Evolutionary conservation across 2,888 invertebrate species (phyloP).

Genomic region (Drosophila longiperda): DNA sequence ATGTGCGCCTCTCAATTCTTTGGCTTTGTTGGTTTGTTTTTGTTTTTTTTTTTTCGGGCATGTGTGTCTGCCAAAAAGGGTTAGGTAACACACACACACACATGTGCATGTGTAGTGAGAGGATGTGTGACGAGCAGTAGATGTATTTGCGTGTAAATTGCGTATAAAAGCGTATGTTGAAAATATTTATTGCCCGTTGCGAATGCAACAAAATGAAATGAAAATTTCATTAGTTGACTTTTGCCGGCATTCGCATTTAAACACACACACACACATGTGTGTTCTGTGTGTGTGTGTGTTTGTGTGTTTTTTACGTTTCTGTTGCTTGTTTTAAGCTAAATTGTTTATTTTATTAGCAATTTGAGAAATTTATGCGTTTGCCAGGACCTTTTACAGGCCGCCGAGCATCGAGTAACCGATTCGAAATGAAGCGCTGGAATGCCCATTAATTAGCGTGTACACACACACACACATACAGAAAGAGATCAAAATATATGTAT

Average conservation of each 20-base stretch:
- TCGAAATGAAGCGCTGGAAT: conserved; percentile 75
- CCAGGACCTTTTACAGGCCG: conserved; percentile 22
- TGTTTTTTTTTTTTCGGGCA: conserved; percentile 30
- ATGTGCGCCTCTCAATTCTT: conserved; percentile 64
- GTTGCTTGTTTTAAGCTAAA: conserved; percentile 71
- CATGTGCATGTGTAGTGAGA: conserved; percentile 51
- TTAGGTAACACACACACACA: conserved; percentile 31
- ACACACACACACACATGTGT: conserved; percentile 27
- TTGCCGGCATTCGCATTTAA: conserved; percentile 27
- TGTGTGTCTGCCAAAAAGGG: conserved; percentile 57
- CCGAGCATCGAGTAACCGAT: conserved; percentile 18
- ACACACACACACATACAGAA: background rate
- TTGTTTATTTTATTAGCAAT: conserved; percentile 82
- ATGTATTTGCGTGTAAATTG: conserved; percentile 81
- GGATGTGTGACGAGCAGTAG: conserved; percentile 48
- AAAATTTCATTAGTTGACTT: conserved; percentile 80
- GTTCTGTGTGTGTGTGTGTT: conserved; percentile 19
- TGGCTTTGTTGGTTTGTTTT: conserved; percentile 46
- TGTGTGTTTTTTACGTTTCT: conserved; percentile 15
- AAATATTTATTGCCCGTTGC: conserved; percentile 84
- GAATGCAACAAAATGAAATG: conserved; percentile 83
- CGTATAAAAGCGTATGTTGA: conserved; percentile 81
- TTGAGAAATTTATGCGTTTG: conserved; percentile 70
- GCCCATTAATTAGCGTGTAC: conserved; percentile 74
- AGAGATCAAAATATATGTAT: background rate